phyloP scores from a whole-genome alignment of 2,797 vertebrate species.

The Coreius guichenoti region DNA sequence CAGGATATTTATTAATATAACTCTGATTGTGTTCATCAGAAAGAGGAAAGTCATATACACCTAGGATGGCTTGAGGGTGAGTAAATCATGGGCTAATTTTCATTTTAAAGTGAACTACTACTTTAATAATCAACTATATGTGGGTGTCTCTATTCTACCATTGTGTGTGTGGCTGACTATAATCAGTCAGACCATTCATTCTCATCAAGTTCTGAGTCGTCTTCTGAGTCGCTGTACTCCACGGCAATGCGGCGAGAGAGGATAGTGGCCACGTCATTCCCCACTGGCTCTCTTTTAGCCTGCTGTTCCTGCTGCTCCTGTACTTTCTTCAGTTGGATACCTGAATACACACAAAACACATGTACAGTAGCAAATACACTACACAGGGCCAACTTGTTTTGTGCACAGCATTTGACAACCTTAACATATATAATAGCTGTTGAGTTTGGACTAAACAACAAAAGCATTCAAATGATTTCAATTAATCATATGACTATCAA shows the following conservation, averaged over 20 bases:
- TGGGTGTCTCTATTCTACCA: background rate
- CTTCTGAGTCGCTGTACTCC: constrained; percentile 94
- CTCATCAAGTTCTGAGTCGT: constrained; percentile 93
- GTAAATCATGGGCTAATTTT: too few relatives aligned
- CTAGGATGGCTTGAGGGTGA: too few relatives aligned
- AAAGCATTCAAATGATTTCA: background rate
- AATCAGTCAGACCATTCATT: constrained; percentile 93
- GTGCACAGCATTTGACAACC: background rate
- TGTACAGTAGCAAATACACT: background rate
- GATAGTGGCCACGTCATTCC: constrained; percentile 94
- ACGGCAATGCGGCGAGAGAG: constrained; percentile 95
- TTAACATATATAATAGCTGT: background rate
- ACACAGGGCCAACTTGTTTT: background rate
- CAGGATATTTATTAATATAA: too few relatives aligned
- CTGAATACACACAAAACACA: constrained; percentile 68
- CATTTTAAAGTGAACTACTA: too few relatives aligned
- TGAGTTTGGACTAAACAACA: background rate
- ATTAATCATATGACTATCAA: background rate
- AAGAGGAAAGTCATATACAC: too few relatives aligned
- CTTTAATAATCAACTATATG: constrained; percentile 10
- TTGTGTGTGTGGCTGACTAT: constrained; percentile 6
- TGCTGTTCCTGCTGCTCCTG: constrained; percentile 94
- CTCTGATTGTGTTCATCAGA: too few relatives aligned
- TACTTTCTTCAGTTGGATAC: constrained; percentile 94
- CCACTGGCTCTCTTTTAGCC: constrained; percentile 88